Conservation (phyloP, 37 sponge, comb jelly and placozoan genomes). For the Haliclona indistincta region DNA sequence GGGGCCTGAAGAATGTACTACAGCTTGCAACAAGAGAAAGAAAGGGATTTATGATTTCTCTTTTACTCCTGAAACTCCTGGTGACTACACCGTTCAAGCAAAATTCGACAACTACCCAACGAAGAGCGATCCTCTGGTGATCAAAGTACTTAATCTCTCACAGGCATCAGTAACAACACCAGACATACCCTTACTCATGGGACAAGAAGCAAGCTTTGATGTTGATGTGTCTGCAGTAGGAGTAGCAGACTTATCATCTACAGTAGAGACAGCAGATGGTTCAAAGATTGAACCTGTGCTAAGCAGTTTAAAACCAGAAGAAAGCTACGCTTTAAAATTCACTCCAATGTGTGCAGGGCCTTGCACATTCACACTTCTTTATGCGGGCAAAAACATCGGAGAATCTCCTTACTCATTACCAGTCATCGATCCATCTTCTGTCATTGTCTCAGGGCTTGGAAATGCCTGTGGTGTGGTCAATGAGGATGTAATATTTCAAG, state of each 20-base stretch:
- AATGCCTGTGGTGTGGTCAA: conserved; percentile 47
- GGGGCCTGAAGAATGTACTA: neutral
- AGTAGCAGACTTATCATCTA: conserved; percentile 54
- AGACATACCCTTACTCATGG: conserved; percentile 69
- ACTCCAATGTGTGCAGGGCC: conserved; percentile 77
- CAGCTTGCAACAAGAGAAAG: conserved; percentile 20
- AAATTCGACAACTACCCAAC: conserved; percentile 79
- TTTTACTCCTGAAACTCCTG: conserved; percentile 85
- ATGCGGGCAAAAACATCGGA: conserved; percentile 82
- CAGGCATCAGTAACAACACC: conserved; percentile 65
- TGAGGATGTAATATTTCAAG: conserved; percentile 24
- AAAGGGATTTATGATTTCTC: conserved; percentile 38
- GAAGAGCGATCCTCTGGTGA: conserved; percentile 80
- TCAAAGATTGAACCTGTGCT: conserved; percentile 27
- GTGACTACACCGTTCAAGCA: conserved; percentile 75
- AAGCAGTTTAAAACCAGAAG: conserved; percentile 26
- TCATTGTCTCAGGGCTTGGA: conserved; percentile 77
- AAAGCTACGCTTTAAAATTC: conserved; percentile 68
- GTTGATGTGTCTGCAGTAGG: conserved; percentile 81
- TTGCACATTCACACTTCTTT: conserved; percentile 85
- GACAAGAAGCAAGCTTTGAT: conserved; percentile 72
- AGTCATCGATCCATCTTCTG: conserved; percentile 58
- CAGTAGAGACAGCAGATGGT: conserved; percentile 76
- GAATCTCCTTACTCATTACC: conserved; percentile 75
- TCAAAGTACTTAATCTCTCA: conserved; percentile 55